Evolutionary conservation across 2,888 invertebrate species (phyloP).

Genomic region (Oxystoma pomonae): DNA sequence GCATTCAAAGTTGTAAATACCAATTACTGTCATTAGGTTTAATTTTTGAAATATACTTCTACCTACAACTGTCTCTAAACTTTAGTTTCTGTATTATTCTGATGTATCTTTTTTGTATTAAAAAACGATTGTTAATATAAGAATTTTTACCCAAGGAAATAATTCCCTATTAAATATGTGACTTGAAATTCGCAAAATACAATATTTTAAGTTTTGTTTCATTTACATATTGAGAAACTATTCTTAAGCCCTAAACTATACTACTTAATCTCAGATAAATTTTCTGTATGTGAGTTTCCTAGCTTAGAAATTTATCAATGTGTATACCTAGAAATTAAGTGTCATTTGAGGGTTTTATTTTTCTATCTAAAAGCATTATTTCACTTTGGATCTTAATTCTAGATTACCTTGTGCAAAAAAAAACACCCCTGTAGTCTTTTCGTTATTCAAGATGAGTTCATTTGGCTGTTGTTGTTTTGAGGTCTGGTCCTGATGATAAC

Average conservation of each 20-base stretch:
- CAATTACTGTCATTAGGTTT: neutral
- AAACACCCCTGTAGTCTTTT: neutral
- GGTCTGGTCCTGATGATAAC: too few species aligned
- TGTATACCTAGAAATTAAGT: neutral
- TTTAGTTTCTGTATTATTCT: slow-evolving; percentile 5
- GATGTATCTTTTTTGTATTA: neutral
- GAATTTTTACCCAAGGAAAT: neutral
- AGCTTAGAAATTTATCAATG: neutral
- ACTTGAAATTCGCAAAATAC: slow-evolving; percentile 1
- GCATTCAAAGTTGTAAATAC: neutral
- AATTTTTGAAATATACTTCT: neutral
- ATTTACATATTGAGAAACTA: neutral
- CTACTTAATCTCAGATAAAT: neutral
- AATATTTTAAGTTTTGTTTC: neutral
- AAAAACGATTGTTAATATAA: neutral
- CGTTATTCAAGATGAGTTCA: neutral
- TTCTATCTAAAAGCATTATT: neutral
- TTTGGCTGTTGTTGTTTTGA: too few species aligned
- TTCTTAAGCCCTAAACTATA: neutral
- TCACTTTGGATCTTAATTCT: neutral
- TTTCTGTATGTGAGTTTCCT: neutral
- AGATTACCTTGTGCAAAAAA: neutral
- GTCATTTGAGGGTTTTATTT: neutral
- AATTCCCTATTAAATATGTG: slow-evolving; percentile 1
- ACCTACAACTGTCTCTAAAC: neutral